Evolutionary conservation across 2,888 invertebrate species (phyloP).

Genomic region (Sarcophaga caerulescens): DNA sequence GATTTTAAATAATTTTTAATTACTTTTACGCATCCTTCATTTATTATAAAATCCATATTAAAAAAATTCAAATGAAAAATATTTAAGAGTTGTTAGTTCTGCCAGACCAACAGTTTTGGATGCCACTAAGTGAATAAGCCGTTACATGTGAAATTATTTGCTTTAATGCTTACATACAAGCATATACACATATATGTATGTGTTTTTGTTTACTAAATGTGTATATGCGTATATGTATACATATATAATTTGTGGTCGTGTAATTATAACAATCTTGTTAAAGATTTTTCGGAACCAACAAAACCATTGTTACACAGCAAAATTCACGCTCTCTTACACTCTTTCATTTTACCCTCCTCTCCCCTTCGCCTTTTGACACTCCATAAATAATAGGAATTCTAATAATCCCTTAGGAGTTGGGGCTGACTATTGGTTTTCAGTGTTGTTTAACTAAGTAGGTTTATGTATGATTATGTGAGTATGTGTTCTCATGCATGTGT

Average conservation of each 20-base stretch:
- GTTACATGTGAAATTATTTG: too few species aligned
- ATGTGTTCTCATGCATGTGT: neutral
- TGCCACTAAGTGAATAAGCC: too few species aligned
- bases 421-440: neutral
- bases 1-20: too few species aligned
- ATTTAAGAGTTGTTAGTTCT: too few species aligned
- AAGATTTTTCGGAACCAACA: conserved; percentile 36
- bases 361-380: neutral
- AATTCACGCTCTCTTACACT: conserved; percentile 12
- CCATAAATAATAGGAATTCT: conserved; percentile 38
- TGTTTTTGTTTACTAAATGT: neutral
- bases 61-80: too few species aligned
- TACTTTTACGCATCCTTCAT: too few species aligned
- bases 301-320: conserved; percentile 28
- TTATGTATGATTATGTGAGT: neutral
- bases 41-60: too few species aligned
- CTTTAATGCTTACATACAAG: too few species aligned
- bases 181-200: neutral
- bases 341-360: neutral
- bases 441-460: neutral
- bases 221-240: conserved; percentile 2
- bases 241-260: conserved; percentile 33
- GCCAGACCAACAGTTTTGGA: too few species aligned
- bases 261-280: conserved; percentile 59
- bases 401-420: neutral